Base-by-base conservation (phyloP, 2,113 vertebrate species). In the Poeciliopsis prolifica region DNA sequence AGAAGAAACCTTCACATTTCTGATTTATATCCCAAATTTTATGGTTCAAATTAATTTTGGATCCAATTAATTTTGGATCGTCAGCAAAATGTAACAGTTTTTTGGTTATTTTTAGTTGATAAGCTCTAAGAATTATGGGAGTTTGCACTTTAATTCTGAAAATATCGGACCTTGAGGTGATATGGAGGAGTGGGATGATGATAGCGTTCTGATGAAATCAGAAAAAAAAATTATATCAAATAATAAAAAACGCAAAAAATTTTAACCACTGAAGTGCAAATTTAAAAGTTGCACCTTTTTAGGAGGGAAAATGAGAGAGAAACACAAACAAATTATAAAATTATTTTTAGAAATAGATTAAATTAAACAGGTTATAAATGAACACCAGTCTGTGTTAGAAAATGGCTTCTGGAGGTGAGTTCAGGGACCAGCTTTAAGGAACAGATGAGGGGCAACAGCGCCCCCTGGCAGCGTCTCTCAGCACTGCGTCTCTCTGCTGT, bases 401-500 rank as follows among this genome's bases (percentile, higher is more conserved):
- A 48, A 19, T 48, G 15, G 29, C 17, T 68, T 30, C 9, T 48
- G 44, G 14, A n/a, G 30, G 8, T 8, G 5, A 62, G 61, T 7
- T 62, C 11, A 62, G 61, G 29, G 30, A 33, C 19, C 44, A 48
- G 44, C 44, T 37, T 37, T 37, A 37, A 48, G 44, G 17, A 17
- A 6, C 17, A 19, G 44, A 6, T 48, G 44, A 48, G 44, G 44
- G 44, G 44, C 5, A 6, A 17, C 30, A 22, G 48, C 31, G n/a
- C 70, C 26, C 35, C 70, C 37, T n/a, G 19, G 37, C 60, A 4
- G 35, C 19, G 28, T 12, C 35, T 24, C 72, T 93, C 95, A 99
- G 94, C 98, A 99, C 81, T 97, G 96, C 0, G 98, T 99, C 84
- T 99, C 98, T 68, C 97, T 98, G 95, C 95, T 96, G 93, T 96